phyloP scores from a whole-genome alignment of 2,797 vertebrate species.

The Aythya fuligula region DNA sequence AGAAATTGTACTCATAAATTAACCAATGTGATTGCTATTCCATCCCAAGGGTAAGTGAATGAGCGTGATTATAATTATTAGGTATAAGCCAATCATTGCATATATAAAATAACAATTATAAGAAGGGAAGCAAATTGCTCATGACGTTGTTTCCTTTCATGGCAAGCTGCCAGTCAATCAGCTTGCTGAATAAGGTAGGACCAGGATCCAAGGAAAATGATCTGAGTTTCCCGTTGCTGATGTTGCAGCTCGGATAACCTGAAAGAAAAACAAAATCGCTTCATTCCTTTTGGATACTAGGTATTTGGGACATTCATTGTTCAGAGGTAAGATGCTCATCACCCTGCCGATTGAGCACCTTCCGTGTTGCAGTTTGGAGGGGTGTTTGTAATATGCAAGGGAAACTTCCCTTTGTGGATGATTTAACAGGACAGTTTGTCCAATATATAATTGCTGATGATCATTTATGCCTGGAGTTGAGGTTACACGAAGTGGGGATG shows the following conservation, averaged over 20 bases:
- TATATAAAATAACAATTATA: not conserved
- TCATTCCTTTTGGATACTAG: conserved; percentile 16
- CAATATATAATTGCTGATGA: not conserved
- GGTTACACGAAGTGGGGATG: not conserved
- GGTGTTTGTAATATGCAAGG: not conserved
- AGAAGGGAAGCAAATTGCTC: not conserved
- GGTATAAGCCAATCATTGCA: not conserved
- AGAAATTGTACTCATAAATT: not conserved
- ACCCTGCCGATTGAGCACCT: not conserved
- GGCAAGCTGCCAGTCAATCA: not conserved
- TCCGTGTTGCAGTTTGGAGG: not conserved
- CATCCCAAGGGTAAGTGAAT: not conserved
- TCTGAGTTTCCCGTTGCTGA: not conserved
- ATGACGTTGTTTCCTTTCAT: not conserved
- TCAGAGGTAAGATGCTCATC: not conserved
- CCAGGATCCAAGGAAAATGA: not conserved
- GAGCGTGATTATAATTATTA: not conserved
- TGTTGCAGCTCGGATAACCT: not conserved
- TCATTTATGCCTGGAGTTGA: not conserved
- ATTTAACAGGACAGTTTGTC: not conserved
- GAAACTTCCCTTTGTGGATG: not conserved
- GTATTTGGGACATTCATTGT: not conserved
- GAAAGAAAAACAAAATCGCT: not conserved
- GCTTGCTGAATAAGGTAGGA: not conserved
- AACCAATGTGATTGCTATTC: not conserved